Conservation (phyloP, 2,888 invertebrate species). For the Anagyrus pseudococci region DNA sequence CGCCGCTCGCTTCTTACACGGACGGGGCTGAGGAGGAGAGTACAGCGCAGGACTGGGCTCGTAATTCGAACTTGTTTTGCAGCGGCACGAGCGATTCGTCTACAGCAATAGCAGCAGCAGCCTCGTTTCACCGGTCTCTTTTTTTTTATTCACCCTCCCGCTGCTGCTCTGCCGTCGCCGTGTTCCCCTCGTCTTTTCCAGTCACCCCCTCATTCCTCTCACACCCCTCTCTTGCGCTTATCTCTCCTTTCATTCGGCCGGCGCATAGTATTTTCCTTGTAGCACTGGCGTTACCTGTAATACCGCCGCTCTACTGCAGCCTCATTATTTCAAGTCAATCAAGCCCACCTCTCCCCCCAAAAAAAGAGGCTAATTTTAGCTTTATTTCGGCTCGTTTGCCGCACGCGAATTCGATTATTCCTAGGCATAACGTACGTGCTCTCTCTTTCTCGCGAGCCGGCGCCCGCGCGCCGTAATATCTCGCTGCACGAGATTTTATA, state of each 20-base stretch:
- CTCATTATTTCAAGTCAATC: constrained; percentile 24
- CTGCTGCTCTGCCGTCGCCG: too few species aligned
- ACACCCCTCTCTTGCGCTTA: background rate
- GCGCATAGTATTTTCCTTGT: background rate
- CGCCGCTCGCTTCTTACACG: constrained; percentile 5
- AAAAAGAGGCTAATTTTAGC: constrained; percentile 6
- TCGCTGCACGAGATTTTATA: too few species aligned
- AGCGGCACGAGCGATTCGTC: constrained; percentile 43
- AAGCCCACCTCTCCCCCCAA: background rate
- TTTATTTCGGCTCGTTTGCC: background rate
- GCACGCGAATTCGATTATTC: background rate
- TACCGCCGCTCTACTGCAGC: constrained; percentile 6
- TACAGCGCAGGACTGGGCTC: background rate
- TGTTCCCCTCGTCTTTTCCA: background rate
- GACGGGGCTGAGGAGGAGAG: background rate
- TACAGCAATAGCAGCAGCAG: too few species aligned
- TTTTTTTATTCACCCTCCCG: too few species aligned
- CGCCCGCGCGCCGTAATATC: too few species aligned
- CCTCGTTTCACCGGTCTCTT: background rate
- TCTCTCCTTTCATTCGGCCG: background rate
- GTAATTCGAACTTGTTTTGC: constrained; percentile 49
- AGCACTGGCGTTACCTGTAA: background rate
- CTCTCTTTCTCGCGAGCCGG: too few species aligned
- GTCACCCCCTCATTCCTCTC: background rate
- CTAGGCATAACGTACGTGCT: background rate